phyloP scores from a whole-genome alignment of 2,113 vertebrate genomes.

The Oryzias melastigma region DNA sequence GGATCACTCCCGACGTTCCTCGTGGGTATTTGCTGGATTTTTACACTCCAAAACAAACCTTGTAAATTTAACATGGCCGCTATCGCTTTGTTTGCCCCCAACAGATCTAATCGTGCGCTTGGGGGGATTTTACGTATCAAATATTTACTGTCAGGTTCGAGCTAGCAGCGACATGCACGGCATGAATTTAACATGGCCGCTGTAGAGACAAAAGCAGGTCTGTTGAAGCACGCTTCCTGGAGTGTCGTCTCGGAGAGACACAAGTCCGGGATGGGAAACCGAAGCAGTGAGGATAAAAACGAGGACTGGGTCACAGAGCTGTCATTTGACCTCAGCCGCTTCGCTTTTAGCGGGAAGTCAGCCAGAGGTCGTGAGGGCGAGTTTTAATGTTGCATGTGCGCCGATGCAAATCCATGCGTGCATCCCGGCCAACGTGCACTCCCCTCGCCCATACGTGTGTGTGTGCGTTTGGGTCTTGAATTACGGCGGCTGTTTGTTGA shows the following conservation, averaged over 20 bases:
- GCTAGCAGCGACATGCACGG: constrained; percentile 54
- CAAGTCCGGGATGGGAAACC: constrained; percentile 11
- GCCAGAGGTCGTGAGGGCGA: constrained; percentile 14
- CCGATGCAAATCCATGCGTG: constrained; percentile 8
- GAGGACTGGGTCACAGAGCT: constrained; percentile 2
- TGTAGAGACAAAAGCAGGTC: constrained; percentile 47
- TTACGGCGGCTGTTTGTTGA: constrained; percentile 80
- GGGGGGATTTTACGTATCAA: constrained; percentile 61
- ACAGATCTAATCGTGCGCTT: constrained; percentile 50
- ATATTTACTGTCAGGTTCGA: constrained; percentile 65
- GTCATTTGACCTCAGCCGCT: constrained; percentile 34
- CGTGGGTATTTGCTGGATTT: constrained; percentile 8
- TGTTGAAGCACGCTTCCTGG: constrained; percentile 23
- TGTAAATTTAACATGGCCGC: constrained; percentile 60
- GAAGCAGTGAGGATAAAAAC: constrained; percentile 21
- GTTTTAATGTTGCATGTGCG: constrained; percentile 1
- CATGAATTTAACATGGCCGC: constrained; percentile 71
- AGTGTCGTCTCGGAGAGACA: constrained; percentile 17
- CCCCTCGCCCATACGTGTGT: constrained; percentile 18
- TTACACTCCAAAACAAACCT: constrained; percentile 54
- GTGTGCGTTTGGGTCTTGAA: constrained; percentile 75
- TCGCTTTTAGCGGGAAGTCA: constrained; percentile 24
- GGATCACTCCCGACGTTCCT: constrained; percentile 30
- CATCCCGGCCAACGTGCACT: constrained; percentile 6
- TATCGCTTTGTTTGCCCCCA: constrained; percentile 16